phyloP scores from a whole-genome alignment of 2,113 vertebrate species.

The Forbesichthys agassizii region DNA sequence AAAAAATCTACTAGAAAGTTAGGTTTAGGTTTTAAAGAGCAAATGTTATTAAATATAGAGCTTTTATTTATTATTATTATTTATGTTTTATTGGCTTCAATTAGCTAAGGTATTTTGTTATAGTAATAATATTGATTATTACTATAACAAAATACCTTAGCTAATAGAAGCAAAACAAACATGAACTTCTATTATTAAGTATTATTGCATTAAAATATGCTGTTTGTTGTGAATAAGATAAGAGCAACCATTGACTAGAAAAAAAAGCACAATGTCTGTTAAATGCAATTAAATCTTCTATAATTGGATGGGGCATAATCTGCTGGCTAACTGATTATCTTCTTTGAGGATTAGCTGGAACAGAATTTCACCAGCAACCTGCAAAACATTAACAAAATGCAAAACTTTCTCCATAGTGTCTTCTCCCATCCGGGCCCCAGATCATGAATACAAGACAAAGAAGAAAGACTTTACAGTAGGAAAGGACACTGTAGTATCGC shows the following conservation, averaged over 20 bases:
- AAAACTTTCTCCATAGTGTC: background rate
- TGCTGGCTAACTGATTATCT: conserved; percentile 16
- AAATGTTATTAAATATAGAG: too few relatives aligned
- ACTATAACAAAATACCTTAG: too few relatives aligned
- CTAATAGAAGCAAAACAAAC: too few relatives aligned
- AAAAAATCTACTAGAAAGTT: too few relatives aligned
- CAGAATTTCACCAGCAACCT: conserved; percentile 1
- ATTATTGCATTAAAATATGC: background rate
- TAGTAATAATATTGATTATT: too few relatives aligned
- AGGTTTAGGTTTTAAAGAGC: too few relatives aligned
- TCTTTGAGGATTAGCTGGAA: conserved; percentile 36
- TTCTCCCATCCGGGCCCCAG: conserved; percentile 1
- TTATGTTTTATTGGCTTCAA: too few relatives aligned
- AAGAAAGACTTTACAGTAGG: conserved; percentile 2
- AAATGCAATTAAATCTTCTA: conserved; percentile 37
- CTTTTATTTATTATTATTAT: too few relatives aligned
- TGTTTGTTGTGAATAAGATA: conserved; percentile 13
- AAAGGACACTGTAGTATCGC: background rate
- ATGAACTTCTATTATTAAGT: too few relatives aligned
- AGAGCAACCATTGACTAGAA: conserved; percentile 12
- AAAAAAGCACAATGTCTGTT: conserved; percentile 19
- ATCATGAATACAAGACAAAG: background rate
- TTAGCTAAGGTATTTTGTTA: too few relatives aligned
- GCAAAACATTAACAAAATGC: background rate
- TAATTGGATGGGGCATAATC: conserved; percentile 36